A percentile compares a stretch with the other conserved stretches of the same genome.
phyloP scores from a whole-genome alignment of 2,797 vertebrate genomes.

The Carcharodon carcharias region DNA sequence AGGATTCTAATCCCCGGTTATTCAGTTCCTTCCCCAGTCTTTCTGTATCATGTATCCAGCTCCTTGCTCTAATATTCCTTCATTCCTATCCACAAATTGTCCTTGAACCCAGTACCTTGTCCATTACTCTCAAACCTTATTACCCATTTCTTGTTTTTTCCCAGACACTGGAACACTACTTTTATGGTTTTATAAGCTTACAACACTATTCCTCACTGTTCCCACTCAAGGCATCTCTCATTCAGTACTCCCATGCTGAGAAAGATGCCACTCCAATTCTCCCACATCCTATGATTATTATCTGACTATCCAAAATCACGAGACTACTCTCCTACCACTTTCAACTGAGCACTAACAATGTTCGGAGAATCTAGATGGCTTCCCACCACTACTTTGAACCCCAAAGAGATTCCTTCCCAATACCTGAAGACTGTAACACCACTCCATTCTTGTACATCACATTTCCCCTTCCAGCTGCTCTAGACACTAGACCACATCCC shows the following conservation, averaged over 20 bases:
- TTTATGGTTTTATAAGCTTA: not conserved
- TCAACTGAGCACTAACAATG: not conserved
- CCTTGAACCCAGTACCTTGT: not conserved
- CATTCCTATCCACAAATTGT: not conserved
- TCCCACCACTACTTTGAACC: not conserved
- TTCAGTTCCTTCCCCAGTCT: not conserved
- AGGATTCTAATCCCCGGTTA: not conserved
- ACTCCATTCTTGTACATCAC: not conserved
- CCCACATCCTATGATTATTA: not conserved
- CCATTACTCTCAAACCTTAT: not conserved
- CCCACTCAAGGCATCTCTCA: too few species aligned
- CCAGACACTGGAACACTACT: not conserved
- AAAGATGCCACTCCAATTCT: not conserved
- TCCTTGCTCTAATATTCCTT: not conserved
- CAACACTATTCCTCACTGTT: not conserved
- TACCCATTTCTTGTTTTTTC: too few species aligned
- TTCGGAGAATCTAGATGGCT: not conserved
- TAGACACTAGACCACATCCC: not conserved
- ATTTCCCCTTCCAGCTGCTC: not conserved
- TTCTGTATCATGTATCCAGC: not conserved
- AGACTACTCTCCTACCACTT: not conserved
- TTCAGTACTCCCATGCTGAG: not conserved
- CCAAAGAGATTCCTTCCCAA: not conserved
- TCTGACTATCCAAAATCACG: not conserved
- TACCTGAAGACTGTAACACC: not conserved